phyloP scores from a whole-genome alignment of 2,113 vertebrate species.

The Dryoscopus gambensis region DNA sequence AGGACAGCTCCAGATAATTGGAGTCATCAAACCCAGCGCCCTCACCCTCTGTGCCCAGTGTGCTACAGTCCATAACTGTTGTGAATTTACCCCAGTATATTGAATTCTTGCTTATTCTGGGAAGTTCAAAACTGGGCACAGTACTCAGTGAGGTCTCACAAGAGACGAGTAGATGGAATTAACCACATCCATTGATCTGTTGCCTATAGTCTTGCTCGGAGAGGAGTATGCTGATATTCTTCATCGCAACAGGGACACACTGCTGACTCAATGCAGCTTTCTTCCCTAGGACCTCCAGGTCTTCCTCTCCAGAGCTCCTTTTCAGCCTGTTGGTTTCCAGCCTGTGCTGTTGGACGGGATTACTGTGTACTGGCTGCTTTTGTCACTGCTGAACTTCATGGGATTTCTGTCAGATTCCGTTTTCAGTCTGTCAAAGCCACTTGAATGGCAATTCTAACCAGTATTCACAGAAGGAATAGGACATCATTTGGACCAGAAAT shows the following conservation, averaged over 20 bases:
- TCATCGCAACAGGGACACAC: fast-evolving
- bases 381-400: not conserved
- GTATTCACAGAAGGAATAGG: not conserved
- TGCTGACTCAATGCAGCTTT: not conserved
- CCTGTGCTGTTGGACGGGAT: not conserved
- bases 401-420: not conserved
- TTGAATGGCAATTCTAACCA: not conserved
- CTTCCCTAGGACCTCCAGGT: not conserved
- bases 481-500: not conserved
- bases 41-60: not conserved
- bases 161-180: not conserved
- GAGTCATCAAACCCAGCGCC: fast-evolving
- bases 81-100: not conserved
- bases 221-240: not conserved
- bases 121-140: not conserved
- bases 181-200: not conserved
- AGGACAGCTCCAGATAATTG: not conserved
- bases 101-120: not conserved
- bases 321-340: not conserved
- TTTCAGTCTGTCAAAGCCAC: not conserved
- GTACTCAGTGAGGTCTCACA: not conserved
- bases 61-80: fast-evolving
- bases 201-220: not conserved
- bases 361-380: not conserved
- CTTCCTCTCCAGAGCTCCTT: not conserved